phyloP scores from a whole-genome alignment of 2,888 invertebrate species.

The Dicranocentrus wangi region DNA sequence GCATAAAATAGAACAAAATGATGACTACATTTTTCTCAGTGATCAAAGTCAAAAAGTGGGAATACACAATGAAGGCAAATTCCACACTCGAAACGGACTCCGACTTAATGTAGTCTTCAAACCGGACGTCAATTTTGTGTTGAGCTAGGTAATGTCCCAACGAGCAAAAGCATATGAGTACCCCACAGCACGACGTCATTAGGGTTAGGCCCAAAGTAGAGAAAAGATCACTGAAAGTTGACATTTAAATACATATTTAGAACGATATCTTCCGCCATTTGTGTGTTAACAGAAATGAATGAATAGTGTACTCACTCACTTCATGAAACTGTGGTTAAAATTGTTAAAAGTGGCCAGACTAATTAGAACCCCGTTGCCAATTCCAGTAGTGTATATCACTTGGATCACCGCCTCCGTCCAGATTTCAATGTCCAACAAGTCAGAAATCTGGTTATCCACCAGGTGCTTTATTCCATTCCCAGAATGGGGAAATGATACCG shows the following conservation, averaged over 20 bases:
- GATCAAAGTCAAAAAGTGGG: conserved; percentile 61
- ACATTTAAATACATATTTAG: conserved; percentile 8
- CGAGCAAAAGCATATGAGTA: conserved; percentile 66
- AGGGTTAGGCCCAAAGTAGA: conserved; percentile 34
- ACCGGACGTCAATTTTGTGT: conserved; percentile 53
- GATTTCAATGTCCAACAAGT: conserved; percentile 39
- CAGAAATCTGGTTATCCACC: not conserved
- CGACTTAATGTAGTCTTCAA: conserved; percentile 56
- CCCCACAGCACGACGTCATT: conserved; percentile 58
- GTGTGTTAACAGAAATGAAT: not conserved
- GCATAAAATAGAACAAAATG: conserved; percentile 66
- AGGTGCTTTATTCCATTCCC: conserved; percentile 27
- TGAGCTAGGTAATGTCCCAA: conserved; percentile 59
- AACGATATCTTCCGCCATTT: too few species aligned
- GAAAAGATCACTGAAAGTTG: conserved; percentile 65
- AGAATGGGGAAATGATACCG: conserved; percentile 31
- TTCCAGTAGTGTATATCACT: conserved; percentile 67
- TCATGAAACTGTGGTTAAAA: conserved; percentile 56
- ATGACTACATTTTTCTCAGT: conserved; percentile 37
- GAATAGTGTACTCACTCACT: conserved; percentile 34
- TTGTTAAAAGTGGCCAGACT: conserved; percentile 67
- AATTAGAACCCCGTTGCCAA: conserved; percentile 69
- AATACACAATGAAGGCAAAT: conserved; percentile 66
- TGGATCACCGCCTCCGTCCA: conserved; percentile 68
- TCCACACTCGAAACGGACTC: conserved; percentile 63